Evolutionary conservation across 1,140 invertebrate species (phyloP).

Genomic region (Rhynchophorus ferrugineus): DNA sequence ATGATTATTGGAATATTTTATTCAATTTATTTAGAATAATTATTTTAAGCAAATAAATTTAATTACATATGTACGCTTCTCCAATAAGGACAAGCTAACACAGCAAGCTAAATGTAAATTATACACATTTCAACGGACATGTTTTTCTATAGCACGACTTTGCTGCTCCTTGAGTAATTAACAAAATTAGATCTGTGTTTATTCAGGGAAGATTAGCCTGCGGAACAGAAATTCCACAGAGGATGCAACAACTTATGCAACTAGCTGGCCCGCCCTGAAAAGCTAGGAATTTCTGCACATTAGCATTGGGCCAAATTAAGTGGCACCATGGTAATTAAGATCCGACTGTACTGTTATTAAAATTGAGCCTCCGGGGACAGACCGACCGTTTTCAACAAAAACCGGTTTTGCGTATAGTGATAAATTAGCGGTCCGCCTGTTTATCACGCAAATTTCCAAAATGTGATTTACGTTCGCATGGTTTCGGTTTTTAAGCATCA

Average conservation of each 20-base stretch:
- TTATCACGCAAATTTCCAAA: background rate
- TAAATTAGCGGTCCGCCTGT: background rate
- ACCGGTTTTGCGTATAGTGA: background rate
- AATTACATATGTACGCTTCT: too few species aligned
- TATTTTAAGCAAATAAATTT: too few species aligned
- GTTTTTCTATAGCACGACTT: background rate
- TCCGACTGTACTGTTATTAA: conserved; percentile 2
- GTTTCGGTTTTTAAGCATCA: background rate
- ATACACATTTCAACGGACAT: too few species aligned
- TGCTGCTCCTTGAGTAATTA: conserved; percentile 18
- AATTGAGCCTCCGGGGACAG: background rate
- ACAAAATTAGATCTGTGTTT: conserved; percentile 25
- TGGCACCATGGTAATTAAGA: conserved; percentile 6
- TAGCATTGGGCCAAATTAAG: conserved; percentile 10
- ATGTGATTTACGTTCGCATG: background rate
- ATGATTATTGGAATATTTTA: too few species aligned
- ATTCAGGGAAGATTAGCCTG: conserved; percentile 27
- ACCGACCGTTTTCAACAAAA: background rate
- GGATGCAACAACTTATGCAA: conserved; percentile 13
- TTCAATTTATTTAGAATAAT: too few species aligned
- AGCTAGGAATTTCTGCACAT: conserved; percentile 11
- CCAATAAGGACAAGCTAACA: too few species aligned
- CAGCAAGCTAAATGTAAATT: too few species aligned
- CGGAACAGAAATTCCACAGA: conserved; percentile 17
- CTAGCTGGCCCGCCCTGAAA: conserved; percentile 2